Conservation (phyloP, 2,113 vertebrate genomes). For the Puffinus mauretanicus region DNA sequence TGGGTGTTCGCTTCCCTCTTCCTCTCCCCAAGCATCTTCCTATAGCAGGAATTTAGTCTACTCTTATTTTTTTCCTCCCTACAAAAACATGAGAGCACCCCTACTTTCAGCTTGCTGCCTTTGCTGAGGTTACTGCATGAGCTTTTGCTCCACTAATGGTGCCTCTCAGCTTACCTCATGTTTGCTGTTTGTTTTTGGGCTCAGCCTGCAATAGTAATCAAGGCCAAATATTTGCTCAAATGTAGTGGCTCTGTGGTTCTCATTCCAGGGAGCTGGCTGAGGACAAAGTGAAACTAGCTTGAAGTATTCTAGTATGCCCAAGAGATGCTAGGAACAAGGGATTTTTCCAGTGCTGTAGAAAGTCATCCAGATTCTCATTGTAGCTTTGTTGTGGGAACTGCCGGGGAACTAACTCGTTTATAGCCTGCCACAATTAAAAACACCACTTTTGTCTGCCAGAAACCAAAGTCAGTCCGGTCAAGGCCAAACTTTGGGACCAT, state of each 20-base stretch:
- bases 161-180: conserved; percentile 22
- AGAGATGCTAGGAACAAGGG: conserved; percentile 22
- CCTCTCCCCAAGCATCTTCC: background rate
- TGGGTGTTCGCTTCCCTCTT: background rate
- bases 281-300: conserved; percentile 47
- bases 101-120: background rate
- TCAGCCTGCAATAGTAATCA: conserved; percentile 50
- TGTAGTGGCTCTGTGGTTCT: conserved; percentile 52
- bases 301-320: conserved; percentile 39
- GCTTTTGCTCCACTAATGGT: background rate
- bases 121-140: background rate
- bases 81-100: background rate
- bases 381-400: conserved; percentile 40
- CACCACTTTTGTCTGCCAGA: background rate
- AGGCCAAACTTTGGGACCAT: background rate
- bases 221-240: conserved; percentile 69
- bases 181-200: conserved; percentile 62
- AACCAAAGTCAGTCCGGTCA: background rate
- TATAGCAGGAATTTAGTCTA: background rate
- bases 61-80: background rate
- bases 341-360: conserved; percentile 43
- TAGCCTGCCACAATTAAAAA: conserved; percentile 16
- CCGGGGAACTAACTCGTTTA: conserved; percentile 21
- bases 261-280: conserved; percentile 29
- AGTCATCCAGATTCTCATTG: conserved; percentile 9